phyloP scores from a whole-genome alignment of 2,888 invertebrate species.

The Drosophila neotestacea region DNA sequence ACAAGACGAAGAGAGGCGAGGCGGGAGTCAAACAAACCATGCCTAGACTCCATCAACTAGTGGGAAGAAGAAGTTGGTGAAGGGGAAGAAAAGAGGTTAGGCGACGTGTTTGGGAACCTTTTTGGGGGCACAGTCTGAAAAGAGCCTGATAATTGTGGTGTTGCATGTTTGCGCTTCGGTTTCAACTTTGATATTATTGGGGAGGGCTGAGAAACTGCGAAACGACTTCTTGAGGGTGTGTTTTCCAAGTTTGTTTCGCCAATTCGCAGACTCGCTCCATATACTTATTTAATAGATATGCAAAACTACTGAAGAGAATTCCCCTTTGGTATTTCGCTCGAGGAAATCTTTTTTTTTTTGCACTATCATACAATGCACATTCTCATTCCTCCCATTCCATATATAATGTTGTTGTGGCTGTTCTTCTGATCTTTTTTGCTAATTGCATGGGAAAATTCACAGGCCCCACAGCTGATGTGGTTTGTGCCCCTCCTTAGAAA shows the following conservation, averaged over 20 bases:
- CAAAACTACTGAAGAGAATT: constrained; percentile 44
- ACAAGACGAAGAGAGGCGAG: constrained; percentile 1
- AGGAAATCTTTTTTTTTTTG: constrained; percentile 8
- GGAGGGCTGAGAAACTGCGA: constrained; percentile 50
- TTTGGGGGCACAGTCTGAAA: constrained; percentile 27
- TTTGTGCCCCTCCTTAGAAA: constrained; percentile 27
- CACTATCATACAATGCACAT: constrained; percentile 56
- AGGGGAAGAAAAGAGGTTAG: background rate
- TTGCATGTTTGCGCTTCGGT: constrained; percentile 66
- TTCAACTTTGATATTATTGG: constrained; percentile 74
- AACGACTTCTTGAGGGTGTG: constrained; percentile 57
- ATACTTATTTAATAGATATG: constrained; percentile 54
- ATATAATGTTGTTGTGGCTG: constrained; percentile 30
- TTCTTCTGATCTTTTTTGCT: constrained; percentile 43
- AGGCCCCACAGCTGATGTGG: constrained; percentile 36
- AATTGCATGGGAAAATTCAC: constrained; percentile 74
- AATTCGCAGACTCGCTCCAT: constrained; percentile 27
- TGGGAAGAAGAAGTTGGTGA: background rate
- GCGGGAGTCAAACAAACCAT: background rate
- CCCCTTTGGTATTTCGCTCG: constrained; percentile 59
- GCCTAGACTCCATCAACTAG: no score
- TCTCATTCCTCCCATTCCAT: constrained; percentile 49
- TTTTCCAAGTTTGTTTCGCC: constrained; percentile 14
- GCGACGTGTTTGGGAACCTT: constrained; percentile 55
- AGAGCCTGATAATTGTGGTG: constrained; percentile 68